Conservation (phyloP, 2,888 invertebrate genomes). For the Parthenolecanium corni region DNA sequence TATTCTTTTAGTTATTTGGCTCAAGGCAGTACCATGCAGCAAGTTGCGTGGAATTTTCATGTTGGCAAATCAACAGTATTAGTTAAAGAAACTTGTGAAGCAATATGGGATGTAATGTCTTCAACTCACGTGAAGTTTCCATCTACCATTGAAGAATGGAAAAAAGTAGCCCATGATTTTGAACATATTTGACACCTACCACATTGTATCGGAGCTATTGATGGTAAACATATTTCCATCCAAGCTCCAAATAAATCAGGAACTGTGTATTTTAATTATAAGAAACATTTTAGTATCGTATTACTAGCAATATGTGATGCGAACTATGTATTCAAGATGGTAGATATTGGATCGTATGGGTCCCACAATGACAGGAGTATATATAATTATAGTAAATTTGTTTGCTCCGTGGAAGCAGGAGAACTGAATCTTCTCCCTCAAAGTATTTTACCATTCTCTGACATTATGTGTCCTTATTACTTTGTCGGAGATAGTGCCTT, state of each 20-base stretch:
- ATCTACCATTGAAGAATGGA: background rate
- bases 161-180: background rate
- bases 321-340: background rate
- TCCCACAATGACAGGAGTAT: background rate
- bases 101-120: background rate
- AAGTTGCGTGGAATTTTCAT: background rate
- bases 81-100: background rate
- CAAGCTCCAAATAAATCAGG: background rate
- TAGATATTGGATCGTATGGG: slow-evolving; percentile 1
- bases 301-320: background rate
- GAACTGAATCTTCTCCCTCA: background rate
- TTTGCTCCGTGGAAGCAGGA: background rate
- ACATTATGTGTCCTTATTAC: background rate
- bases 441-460: background rate
- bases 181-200: background rate
- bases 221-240: background rate
- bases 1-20: background rate
- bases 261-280: background rate
- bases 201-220: background rate
- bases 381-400: background rate
- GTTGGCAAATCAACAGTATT: background rate
- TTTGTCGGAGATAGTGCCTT: slow-evolving; percentile 1
- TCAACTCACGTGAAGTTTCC: background rate
- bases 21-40: background rate
- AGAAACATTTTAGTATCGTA: background rate